Evolutionary conservation across 1,140 invertebrate species (phyloP), one percentile per base, ranked within the genome.

Genomic region (Drosophila jambulina): DNA sequence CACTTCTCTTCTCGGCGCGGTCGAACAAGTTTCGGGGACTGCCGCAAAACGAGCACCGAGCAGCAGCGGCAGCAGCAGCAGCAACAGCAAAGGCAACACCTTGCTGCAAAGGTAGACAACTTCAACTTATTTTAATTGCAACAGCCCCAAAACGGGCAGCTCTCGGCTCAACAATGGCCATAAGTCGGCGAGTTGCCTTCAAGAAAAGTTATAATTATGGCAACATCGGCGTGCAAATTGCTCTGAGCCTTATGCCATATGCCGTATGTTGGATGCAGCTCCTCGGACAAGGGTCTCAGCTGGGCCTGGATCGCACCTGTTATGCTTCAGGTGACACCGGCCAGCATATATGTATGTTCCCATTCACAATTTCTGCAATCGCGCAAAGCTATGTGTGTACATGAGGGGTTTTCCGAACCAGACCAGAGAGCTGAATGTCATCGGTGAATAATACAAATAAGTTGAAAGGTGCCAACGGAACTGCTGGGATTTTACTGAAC

Each of bases 61-160:
- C 13, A 67, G 13, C 62, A 34, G n/a, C n/a, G 38, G 10, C 42
- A 58, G 36, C 36, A 48, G 34, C 32, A 57, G 10, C 56, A 15
- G 19, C 45, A 43, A 32, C 29, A 53, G 53, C 53, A 56, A 56
- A 56, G 68, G 70, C 78, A 70, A 69, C 83, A 79, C 70, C 81
- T 75, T 58, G 23, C 67, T 82, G 86, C 80, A 88, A 88, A 88
- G 84, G 84, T 88, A 88, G 85, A 88, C 85, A 88, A 90, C 85
- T 88, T 90, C 85, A 90, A 82, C 82, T 90, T 82, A 82, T 85
- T 90, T 90, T 88, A 88, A 88, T 88, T 90, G 84, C 84, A 90
- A 87, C 85, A 87, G 74, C 63, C 51, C 49, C 80, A 79, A 57
- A 78, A 71, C 67, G 40, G 54, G 59, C 53, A 36, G 45, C 61